phyloP scores from a whole-genome alignment of 1,140 invertebrate species.

The Ruditapes philippinarum region DNA sequence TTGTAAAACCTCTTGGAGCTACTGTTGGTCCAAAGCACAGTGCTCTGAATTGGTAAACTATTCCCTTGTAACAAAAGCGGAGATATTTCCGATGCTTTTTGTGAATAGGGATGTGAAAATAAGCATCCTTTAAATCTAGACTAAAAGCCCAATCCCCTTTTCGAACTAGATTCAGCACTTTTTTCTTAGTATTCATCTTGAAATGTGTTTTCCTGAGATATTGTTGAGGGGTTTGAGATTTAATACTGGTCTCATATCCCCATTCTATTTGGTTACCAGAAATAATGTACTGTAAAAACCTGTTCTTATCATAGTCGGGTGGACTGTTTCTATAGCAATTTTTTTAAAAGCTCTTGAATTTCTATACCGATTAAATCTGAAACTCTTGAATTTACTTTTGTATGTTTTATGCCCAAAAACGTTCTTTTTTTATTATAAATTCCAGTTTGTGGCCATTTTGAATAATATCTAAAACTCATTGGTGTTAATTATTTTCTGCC shows the following conservation, averaged over 20 bases:
- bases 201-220: conserved; percentile 55
- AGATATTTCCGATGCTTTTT: conserved; percentile 32
- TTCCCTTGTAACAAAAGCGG: conserved; percentile 9
- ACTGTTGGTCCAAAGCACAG: conserved; percentile 48
- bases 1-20: conserved; percentile 32
- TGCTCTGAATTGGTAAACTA: conserved; percentile 22
- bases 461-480: conserved; percentile 38
- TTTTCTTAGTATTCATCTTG: conserved; percentile 60
- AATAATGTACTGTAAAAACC: conserved; percentile 61
- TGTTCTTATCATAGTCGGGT: background rate
- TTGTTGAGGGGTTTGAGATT: conserved; percentile 63
- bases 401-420: too few relatives aligned
- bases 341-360: conserved; percentile 40
- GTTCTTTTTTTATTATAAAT: background rate
- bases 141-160: conserved; percentile 35
- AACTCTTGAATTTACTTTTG: background rate
- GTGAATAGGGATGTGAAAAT: conserved; percentile 47
- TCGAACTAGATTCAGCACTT: conserved; percentile 32
- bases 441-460: conserved; percentile 21
- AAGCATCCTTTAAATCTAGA: conserved; percentile 45
- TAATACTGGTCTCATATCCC: conserved; percentile 50
- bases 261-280: conserved; percentile 45
- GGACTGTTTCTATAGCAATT: conserved; percentile 42
- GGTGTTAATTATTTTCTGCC: conserved; percentile 40
- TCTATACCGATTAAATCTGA: background rate